These are phyloP conservation scores for Ageneiosus marmoratus DNA, from an alignment of 2,113 vertebrate genomes.

Conservation along the genomic window DNA sequence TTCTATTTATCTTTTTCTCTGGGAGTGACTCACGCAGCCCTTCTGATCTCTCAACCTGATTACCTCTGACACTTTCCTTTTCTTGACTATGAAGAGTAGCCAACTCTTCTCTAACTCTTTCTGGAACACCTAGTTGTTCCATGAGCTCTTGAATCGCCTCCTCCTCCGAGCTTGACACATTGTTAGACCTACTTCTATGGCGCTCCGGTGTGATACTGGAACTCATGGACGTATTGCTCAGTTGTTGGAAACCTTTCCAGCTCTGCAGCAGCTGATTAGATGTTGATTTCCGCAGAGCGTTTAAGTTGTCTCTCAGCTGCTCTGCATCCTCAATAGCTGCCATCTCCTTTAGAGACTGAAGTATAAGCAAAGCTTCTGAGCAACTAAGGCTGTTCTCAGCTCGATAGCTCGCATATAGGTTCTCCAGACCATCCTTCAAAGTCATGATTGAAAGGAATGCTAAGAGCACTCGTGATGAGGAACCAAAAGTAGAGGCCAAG, in stretches of 20 bases:
- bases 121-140: constrained; percentile 63
- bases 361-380: constrained; percentile 78
- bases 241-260: constrained; percentile 68
- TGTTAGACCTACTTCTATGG: constrained; percentile 30
- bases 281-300: constrained; percentile 73
- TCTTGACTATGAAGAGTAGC: constrained; percentile 48
- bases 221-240: constrained; percentile 56
- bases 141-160: constrained; percentile 66
- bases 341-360: constrained; percentile 80
- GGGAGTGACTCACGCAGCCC: constrained; percentile 8
- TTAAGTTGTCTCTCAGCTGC: constrained; percentile 73
- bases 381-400: constrained; percentile 65
- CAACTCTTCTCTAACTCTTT: constrained; percentile 64
- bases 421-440: constrained; percentile 75
- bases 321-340: constrained; percentile 76
- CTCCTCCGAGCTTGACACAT: constrained; percentile 27
- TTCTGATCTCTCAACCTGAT: constrained; percentile 8
- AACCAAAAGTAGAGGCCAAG: constrained; percentile 68
- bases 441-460: constrained; percentile 87
- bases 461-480: constrained; percentile 80
- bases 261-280: constrained; percentile 67
- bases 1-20: constrained; percentile 28
- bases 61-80: constrained; percentile 28
- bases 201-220: constrained; percentile 40
- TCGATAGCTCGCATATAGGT: constrained; percentile 59